A percentile compares a stretch with the other conserved stretches of the same genome.
phyloP scores from a whole-genome alignment of 2,113 vertebrate species.

The Corythornis cristatus region DNA sequence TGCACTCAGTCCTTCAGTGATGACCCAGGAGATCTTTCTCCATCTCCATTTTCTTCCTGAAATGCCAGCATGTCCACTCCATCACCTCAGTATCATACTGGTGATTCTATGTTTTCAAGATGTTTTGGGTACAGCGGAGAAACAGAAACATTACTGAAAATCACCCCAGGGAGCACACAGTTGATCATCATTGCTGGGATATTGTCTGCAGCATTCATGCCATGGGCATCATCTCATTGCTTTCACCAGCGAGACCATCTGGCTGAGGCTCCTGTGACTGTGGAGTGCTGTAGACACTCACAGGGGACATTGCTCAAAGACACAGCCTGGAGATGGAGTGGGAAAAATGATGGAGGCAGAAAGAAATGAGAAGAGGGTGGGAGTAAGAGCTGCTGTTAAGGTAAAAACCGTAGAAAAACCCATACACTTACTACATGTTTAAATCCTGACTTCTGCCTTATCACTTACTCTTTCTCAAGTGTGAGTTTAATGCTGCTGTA shows the following conservation, averaged over 20 bases:
- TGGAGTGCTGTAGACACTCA: neutral
- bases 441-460: neutral
- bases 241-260: neutral
- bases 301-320: neutral
- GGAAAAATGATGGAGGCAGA: neutral
- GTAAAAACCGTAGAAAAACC: neutral
- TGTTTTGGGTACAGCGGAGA: neutral
- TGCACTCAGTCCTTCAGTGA: neutral
- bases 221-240: neutral
- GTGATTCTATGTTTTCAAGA: neutral
- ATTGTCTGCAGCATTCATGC: neutral
- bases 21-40: neutral
- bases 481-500: neutral
- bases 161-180: neutral
- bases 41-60: neutral
- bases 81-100: neutral
- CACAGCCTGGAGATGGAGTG: neutral
- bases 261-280: neutral
- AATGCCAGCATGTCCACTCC: neutral
- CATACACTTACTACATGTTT: neutral
- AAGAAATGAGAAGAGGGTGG: neutral
- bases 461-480: neutral
- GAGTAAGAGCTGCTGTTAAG: neutral
- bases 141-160: constrained; percentile 13
- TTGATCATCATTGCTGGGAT: neutral